A percentile compares a stretch with the other conserved stretches of the same genome.
phyloP scores from a whole-genome alignment of 2,113 vertebrate genomes.

The Ctenomys sociabilis region DNA sequence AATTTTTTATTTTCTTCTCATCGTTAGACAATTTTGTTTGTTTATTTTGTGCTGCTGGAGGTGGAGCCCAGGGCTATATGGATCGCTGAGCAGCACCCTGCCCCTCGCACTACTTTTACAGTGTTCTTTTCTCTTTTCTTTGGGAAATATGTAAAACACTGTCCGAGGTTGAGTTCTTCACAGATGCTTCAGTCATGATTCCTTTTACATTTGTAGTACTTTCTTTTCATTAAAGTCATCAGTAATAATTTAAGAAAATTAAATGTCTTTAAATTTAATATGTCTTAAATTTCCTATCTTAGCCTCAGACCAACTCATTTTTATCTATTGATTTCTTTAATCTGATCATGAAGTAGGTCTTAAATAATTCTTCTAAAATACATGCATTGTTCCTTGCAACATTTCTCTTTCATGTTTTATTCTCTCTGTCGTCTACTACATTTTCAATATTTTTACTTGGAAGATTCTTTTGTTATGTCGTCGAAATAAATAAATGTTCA shows the following conservation, averaged over 20 bases:
- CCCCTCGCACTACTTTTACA: not conserved
- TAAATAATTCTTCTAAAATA: not conserved
- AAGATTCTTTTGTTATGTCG: not conserved
- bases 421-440: not conserved
- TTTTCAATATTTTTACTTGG: not conserved
- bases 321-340: not conserved
- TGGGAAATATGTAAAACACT: not conserved
- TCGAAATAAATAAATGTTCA: not conserved
- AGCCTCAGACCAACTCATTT: not conserved
- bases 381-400: not conserved
- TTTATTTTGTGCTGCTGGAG: not conserved
- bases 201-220: slow-evolving; percentile 20
- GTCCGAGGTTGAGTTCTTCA: not conserved
- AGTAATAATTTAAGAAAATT: slow-evolving; percentile 10
- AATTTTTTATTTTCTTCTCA: not conserved
- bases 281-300: not conserved
- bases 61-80: not conserved
- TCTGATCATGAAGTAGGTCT: not conserved
- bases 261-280: not conserved
- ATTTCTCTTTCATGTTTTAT: not conserved
- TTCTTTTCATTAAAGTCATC: slow-evolving; percentile 8
- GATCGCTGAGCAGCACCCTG: not conserved
- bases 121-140: not conserved
- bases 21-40: not conserved
- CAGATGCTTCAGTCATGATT: slow-evolving; percentile 43